These are phyloP conservation scores for Malaclemys terrapin DNA, from an alignment of 2,113 vertebrate genomes.

Conservation along the genomic window DNA sequence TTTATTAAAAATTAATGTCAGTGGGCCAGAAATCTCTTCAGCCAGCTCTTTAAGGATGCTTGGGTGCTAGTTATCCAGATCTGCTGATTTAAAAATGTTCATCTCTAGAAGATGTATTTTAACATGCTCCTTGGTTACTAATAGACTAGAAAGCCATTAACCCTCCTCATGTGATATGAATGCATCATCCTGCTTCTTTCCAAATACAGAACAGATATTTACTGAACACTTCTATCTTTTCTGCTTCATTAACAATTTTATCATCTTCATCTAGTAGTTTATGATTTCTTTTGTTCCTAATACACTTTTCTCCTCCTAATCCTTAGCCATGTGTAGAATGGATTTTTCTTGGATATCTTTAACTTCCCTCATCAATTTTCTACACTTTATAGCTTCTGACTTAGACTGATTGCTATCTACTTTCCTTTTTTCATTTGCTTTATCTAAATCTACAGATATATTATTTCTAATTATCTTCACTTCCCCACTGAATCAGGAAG, in stretches of 20 bases:
- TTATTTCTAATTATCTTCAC: neutral
- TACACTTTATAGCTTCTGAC: neutral
- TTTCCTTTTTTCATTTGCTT: neutral
- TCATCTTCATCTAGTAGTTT: neutral
- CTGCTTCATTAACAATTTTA: neutral
- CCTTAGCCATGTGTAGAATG: neutral
- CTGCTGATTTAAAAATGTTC: neutral
- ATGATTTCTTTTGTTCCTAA: neutral
- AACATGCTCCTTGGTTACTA: neutral
- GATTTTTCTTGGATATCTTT: neutral
- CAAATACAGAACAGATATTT: neutral
- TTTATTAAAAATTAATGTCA: neutral
- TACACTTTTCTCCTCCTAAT: neutral
- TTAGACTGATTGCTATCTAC: neutral
- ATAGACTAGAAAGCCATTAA: neutral
- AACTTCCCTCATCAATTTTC: neutral
- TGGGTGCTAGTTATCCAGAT: neutral
- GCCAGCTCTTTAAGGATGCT: neutral
- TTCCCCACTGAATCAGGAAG: neutral
- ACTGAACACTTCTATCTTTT: neutral
- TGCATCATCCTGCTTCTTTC: neutral
- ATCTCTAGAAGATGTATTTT: neutral
- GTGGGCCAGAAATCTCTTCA: neutral
- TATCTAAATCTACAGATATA: neutral
- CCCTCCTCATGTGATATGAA: neutral